Percentiles rank a stretch among this genome's conserved stretches.
Evolutionary conservation across 2,888 invertebrate genomes (phyloP).

Genomic region (Automeris io): DNA sequence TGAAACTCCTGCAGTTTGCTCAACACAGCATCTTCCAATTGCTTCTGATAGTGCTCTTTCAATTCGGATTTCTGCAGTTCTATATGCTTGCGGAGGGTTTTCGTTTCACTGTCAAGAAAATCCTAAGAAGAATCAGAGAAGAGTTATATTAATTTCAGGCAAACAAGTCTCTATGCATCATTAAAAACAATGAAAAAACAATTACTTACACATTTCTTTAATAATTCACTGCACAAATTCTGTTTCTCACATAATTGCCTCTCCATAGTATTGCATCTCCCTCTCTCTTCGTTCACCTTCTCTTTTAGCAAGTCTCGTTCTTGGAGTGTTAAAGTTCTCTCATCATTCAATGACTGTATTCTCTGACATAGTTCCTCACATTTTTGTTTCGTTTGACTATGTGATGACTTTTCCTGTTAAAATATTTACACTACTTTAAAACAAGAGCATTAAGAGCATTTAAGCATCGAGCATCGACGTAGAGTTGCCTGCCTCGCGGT

Average conservation of each 20-base stretch:
- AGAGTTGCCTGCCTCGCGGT: too few species aligned
- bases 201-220: conserved; percentile 76
- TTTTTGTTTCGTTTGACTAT: conserved; percentile 39
- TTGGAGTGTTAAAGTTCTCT: conserved; percentile 31
- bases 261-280: conserved; percentile 60
- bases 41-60: conserved; percentile 86
- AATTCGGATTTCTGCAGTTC: conserved; percentile 82
- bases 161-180: too few species aligned
- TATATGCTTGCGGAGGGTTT: conserved; percentile 67
- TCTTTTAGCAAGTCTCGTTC: conserved; percentile 51
- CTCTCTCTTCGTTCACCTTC: conserved; percentile 57
- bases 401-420: conserved; percentile 50
- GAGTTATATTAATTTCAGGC: too few species aligned
- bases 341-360: conserved; percentile 38
- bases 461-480: too few species aligned
- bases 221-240: conserved; percentile 65
- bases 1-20: conserved; percentile 86
- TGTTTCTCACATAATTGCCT: conserved; percentile 73
- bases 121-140: too few species aligned
- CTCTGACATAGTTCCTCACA: conserved; percentile 33
- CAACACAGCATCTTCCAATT: conserved; percentile 86
- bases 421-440: not conserved
- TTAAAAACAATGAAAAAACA: too few species aligned
- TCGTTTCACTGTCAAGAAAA: conserved; percentile 71
- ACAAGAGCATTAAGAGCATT: too few species aligned